Evolutionary conservation across 2,113 vertebrate species (phyloP).

Genomic region (Nesoenas mayeri): DNA sequence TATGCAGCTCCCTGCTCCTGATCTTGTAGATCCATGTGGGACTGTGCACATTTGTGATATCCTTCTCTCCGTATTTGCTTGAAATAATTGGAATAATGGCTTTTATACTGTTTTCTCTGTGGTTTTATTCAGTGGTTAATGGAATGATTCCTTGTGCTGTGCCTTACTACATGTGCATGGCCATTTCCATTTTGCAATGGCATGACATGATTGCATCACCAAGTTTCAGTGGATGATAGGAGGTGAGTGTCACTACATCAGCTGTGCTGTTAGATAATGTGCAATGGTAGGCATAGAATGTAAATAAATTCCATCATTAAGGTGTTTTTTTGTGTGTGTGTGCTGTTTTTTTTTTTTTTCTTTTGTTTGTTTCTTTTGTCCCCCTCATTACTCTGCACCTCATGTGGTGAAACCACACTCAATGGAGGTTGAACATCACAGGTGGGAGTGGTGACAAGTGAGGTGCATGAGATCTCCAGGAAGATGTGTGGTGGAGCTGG

Average conservation of each 20-base stretch:
- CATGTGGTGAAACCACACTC: background rate
- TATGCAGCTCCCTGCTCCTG: background rate
- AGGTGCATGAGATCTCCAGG: rapidly evolving
- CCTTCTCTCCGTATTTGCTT: background rate
- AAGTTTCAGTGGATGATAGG: background rate
- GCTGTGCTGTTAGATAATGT: background rate
- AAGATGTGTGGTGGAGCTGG: background rate
- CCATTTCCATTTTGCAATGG: background rate
- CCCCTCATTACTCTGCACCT: background rate
- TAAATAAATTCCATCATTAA: background rate
- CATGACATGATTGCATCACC: background rate
- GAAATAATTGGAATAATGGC: background rate
- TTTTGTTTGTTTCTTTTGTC: rapidly evolving
- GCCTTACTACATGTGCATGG: background rate
- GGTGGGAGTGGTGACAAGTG: background rate
- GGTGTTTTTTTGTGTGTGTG: background rate
- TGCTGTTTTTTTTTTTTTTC: too few species aligned
- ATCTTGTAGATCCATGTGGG: background rate
- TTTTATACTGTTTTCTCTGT: background rate
- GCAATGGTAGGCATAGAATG: background rate
- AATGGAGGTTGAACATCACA: rapidly evolving
- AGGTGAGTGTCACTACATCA: background rate
- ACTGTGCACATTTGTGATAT: rapidly evolving
- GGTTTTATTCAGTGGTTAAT: background rate
- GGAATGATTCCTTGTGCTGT: background rate